A percentile compares a stretch with the other conserved stretches of the same genome.
Conservation (phyloP, 2,888 invertebrate species). For the Campopleginae sp. region DNA sequence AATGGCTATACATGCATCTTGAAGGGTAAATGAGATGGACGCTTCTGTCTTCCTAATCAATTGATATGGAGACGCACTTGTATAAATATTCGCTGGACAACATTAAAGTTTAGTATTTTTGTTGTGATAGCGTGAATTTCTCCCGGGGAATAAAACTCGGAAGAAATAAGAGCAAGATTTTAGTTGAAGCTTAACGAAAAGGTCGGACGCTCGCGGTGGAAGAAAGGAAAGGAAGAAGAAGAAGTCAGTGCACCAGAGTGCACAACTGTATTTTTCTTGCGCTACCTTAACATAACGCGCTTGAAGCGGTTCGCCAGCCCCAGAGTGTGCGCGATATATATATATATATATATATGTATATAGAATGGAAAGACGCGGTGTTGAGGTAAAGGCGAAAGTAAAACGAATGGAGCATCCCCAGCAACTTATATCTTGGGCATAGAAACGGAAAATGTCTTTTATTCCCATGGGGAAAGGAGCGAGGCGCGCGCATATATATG, state of each 20-base stretch:
- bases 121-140: neutral
- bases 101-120: neutral
- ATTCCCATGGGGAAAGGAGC: constrained; percentile 37
- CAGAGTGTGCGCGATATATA: neutral
- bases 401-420: constrained; percentile 62
- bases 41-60: too few relatives aligned
- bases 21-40: too few relatives aligned
- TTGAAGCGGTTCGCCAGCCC: constrained; percentile 34
- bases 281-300: neutral
- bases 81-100: neutral
- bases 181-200: neutral
- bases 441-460: constrained; percentile 62
- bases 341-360: neutral
- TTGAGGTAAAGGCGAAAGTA: constrained; percentile 49
- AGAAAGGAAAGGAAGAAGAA: constrained; percentile 19
- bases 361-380: neutral
- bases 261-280: constrained; percentile 48
- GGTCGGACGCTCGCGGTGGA: neutral
- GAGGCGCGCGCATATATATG: constrained; percentile 39
- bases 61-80: neutral
- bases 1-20: too few relatives aligned
- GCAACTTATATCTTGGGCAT: constrained; percentile 61
- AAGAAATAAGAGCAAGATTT: constrained; percentile 38
- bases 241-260: constrained; percentile 32
- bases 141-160: neutral